Evolutionary conservation across 1,140 invertebrate genomes (phyloP).

Genomic region (Plectrocnemia conspersa): DNA sequence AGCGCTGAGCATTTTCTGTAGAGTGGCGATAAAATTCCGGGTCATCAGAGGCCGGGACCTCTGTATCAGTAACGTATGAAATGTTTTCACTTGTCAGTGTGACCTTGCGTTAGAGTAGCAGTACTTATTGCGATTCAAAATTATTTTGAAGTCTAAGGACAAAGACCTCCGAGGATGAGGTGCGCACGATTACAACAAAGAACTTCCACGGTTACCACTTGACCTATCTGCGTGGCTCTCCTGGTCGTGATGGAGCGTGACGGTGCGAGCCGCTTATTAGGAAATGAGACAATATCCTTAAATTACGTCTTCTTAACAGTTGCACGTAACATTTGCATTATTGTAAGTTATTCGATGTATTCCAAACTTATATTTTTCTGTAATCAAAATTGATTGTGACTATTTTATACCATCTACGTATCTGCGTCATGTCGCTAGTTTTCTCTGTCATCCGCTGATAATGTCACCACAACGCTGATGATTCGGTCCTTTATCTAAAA

Average conservation of each 20-base stretch:
- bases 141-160: too few relatives aligned
- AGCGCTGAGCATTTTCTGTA: neutral
- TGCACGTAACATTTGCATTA: neutral
- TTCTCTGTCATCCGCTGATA: too few relatives aligned
- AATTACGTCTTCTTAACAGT: conserved; percentile 10
- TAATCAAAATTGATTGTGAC: too few relatives aligned
- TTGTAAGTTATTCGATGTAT: too few relatives aligned
- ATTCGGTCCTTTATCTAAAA: too few relatives aligned
- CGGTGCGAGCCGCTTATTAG: conserved; percentile 33
- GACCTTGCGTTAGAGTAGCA: too few relatives aligned
- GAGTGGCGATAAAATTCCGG: conserved; percentile 8
- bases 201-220: conserved; percentile 7
- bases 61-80: neutral
- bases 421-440: too few relatives aligned
- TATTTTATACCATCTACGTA: too few relatives aligned
- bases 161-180: too few relatives aligned
- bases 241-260: conserved; percentile 26
- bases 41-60: conserved; percentile 17
- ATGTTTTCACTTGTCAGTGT: neutral
- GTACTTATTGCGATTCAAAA: too few relatives aligned
- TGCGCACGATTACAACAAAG: conserved; percentile 15
- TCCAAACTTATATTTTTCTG: too few relatives aligned
- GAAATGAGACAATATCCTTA: conserved; percentile 35
- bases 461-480: too few relatives aligned
- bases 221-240: conserved; percentile 25